phyloP scores from a whole-genome alignment of 2,797 vertebrate species.

The Percopsis omiscomaycus region DNA sequence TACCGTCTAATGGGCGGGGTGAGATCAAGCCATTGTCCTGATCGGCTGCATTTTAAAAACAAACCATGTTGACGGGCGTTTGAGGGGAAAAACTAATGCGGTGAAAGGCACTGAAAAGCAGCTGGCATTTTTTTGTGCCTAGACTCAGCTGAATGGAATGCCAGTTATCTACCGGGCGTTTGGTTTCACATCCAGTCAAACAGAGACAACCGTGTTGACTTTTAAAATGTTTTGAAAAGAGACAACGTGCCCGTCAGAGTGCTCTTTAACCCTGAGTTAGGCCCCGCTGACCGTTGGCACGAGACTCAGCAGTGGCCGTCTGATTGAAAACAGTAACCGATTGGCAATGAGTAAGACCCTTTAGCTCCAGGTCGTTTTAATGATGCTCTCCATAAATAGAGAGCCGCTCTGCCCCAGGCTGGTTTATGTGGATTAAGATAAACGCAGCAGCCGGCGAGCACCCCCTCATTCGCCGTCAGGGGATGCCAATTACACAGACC shows the following conservation, averaged over 20 bases:
- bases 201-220: constrained; percentile 1
- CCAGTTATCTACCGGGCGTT: constrained; percentile 40
- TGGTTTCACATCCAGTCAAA: not conserved
- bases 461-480: constrained; percentile 24
- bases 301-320: not conserved
- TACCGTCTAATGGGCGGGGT: not conserved
- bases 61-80: constrained; percentile 17
- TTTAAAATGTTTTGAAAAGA: constrained; percentile 23
- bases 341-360: not conserved
- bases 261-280: not conserved
- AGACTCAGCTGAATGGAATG: constrained; percentile 61
- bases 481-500: constrained; percentile 18
- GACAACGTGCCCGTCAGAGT: not conserved
- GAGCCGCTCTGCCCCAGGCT: constrained; percentile 2
- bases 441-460: constrained; percentile 21
- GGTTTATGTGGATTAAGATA: constrained; percentile 35
- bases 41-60: constrained; percentile 9
- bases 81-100: constrained; percentile 12
- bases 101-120: constrained; percentile 14
- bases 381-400: not conserved
- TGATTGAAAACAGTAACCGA: not conserved
- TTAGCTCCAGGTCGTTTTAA: too few species aligned
- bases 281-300: not conserved
- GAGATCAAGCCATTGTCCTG: not conserved
- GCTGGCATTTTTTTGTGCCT: not conserved